A percentile compares a stretch with the other conserved stretches of the same genome.
phyloP scores from a whole-genome alignment of 2,113 vertebrate genomes.

The Brienomyrus longianalis region DNA sequence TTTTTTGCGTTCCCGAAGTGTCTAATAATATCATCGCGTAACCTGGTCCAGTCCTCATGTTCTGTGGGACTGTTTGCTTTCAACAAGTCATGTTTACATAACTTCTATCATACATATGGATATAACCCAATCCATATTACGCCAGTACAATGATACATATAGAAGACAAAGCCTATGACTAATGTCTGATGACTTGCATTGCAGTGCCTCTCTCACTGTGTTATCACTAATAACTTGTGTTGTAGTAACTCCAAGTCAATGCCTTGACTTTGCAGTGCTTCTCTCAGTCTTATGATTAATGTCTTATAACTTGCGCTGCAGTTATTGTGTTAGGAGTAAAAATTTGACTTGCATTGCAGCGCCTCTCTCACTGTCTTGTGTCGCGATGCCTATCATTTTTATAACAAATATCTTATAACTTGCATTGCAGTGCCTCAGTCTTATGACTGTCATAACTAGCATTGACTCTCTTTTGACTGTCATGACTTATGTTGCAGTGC shows the following conservation, averaged over 20 bases:
- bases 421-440: background rate
- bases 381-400: background rate
- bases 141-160: background rate
- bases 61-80: background rate
- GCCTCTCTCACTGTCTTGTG: background rate
- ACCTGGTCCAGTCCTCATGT: background rate
- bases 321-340: too few species aligned
- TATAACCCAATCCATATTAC: background rate
- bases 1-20: background rate
- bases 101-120: background rate
- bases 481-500: background rate
- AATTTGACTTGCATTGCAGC: background rate
- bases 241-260: too few species aligned
- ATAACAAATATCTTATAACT: background rate
- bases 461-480: too few species aligned
- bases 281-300: background rate
- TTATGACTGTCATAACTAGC: too few species aligned
- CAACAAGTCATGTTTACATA: background rate
- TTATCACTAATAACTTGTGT: background rate
- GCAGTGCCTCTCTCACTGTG: background rate
- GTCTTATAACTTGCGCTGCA: background rate
- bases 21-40: background rate
- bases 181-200: background rate
- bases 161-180: background rate
- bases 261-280: background rate